phyloP scores from a whole-genome alignment of 2,113 vertebrate species.

The Nycticorax nycticorax region DNA sequence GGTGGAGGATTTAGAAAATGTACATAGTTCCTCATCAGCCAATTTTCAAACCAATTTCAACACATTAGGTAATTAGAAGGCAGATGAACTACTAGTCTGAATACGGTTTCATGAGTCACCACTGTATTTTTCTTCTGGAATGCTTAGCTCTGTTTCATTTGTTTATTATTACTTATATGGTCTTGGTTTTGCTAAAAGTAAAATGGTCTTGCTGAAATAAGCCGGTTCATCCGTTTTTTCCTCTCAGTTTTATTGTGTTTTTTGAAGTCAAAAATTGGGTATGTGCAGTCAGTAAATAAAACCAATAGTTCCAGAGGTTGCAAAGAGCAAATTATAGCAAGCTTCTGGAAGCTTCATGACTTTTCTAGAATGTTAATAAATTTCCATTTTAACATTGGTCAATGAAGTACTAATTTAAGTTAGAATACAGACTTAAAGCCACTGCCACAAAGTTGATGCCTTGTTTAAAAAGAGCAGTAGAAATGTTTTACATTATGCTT shows the following conservation, averaged over 20 bases:
- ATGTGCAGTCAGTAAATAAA: not conserved
- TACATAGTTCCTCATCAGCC: not conserved
- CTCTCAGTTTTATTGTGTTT: not conserved
- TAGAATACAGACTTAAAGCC: not conserved
- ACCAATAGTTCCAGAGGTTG: not conserved
- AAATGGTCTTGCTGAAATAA: not conserved
- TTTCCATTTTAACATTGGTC: not conserved
- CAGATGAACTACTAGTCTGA: not conserved
- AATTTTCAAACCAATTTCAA: not conserved
- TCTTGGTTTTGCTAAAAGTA: not conserved
- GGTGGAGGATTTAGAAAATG: not conserved
- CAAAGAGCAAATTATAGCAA: not conserved
- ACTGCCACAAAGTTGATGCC: not conserved
- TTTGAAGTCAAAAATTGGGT: not conserved
- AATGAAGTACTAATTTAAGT: not conserved
- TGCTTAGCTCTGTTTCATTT: not conserved
- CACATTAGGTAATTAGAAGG: not conserved
- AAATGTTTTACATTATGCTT: not conserved
- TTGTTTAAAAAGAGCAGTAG: not conserved
- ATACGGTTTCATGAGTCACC: not conserved
- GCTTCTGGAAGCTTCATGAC: not conserved
- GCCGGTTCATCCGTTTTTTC: not conserved
- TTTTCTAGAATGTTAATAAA: not conserved
- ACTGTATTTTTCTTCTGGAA: not conserved
- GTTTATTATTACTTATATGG: not conserved